phyloP scores from a whole-genome alignment of 1,140 invertebrate species.

The Odontomachus brunneus region DNA sequence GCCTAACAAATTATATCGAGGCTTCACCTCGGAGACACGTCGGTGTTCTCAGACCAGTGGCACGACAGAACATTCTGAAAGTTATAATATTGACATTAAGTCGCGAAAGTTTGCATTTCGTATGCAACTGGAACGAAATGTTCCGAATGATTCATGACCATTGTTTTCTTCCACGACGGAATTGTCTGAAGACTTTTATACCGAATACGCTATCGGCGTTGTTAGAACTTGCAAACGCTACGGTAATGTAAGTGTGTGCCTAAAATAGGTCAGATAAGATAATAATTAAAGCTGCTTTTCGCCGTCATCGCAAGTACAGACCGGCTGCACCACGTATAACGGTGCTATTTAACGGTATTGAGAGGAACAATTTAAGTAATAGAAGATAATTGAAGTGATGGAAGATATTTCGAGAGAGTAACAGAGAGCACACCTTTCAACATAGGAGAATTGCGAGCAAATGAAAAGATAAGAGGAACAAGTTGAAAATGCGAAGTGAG shows the following conservation, averaged over 20 bases:
- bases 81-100: slow-evolving; percentile 20
- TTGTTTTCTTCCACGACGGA: background rate
- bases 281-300: slow-evolving; percentile 24
- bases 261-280: slow-evolving; percentile 57
- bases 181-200: background rate
- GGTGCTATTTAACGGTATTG: background rate
- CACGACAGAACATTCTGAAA: background rate
- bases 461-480: background rate
- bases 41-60: background rate
- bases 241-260: slow-evolving; percentile 13
- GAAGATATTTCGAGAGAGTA: background rate
- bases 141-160: background rate
- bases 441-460: background rate
- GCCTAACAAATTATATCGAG: background rate
- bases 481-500: background rate
- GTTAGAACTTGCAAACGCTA: slow-evolving; percentile 21
- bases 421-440: background rate
- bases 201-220: slow-evolving; percentile 13
- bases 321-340: background rate
- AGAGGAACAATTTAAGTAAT: background rate
- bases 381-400: background rate
- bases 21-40: background rate
- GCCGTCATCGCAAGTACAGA: slow-evolving; percentile 14
- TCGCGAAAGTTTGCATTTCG: background rate
- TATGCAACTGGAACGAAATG: background rate